Conservation (phyloP, 2,888 invertebrate species). For the Dolichopus griseipennis region DNA sequence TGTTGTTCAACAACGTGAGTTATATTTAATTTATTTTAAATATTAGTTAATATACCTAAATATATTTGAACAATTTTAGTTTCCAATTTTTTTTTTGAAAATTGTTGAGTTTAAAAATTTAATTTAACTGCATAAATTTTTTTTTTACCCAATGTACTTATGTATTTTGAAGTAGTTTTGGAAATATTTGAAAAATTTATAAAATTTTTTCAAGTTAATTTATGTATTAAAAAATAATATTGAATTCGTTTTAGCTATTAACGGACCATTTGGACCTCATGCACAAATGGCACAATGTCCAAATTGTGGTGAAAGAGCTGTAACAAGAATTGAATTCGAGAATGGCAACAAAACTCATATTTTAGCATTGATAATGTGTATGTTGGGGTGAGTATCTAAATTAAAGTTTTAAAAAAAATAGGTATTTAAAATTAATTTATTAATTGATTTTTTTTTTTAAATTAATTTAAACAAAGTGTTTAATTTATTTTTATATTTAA, state of each 20-base stretch:
- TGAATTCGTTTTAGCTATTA: not conserved
- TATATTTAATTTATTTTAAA: too few species aligned
- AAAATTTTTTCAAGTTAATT: too few species aligned
- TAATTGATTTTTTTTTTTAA: not conserved
- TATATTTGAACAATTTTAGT: too few species aligned
- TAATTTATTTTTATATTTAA: not conserved
- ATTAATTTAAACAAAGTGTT: not conserved
- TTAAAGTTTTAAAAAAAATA: not conserved
- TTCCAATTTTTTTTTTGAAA: too few species aligned
- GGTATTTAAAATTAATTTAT: not conserved
- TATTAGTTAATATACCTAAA: too few species aligned
- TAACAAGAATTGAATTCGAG: not conserved
- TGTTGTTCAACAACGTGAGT: not conserved
- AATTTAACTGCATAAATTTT: too few species aligned
- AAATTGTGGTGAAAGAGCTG: not conserved
- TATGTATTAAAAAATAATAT: too few species aligned
- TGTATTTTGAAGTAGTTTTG: too few species aligned
- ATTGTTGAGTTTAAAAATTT: too few species aligned
- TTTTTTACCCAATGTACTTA: too few species aligned
- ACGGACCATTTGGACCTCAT: not conserved
- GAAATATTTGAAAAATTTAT: too few species aligned
- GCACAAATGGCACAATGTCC: not conserved
- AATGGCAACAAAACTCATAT: not conserved
- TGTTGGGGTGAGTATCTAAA: not conserved
- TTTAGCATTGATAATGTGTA: not conserved